Conservation (phyloP, 2,797 vertebrate genomes). For the Aldrovandia affinis region DNA sequence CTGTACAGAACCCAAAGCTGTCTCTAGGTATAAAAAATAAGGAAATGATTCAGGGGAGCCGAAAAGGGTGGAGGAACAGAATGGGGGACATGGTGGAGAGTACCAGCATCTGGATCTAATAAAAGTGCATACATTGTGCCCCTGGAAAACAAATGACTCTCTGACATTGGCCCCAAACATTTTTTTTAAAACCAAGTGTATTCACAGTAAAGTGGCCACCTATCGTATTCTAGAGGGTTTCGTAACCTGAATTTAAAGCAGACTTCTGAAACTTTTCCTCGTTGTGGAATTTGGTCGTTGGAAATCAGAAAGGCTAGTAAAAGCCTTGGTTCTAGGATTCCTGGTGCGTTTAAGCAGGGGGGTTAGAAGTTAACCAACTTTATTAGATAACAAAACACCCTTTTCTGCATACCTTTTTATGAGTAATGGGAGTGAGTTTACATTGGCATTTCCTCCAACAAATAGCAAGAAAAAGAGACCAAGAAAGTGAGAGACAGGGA, state of each 20-base stretch:
- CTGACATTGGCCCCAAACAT: slow-evolving; percentile 35
- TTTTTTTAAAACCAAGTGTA: slow-evolving; percentile 40
- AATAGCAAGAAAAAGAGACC: slow-evolving; percentile 34
- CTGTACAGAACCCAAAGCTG: neutral
- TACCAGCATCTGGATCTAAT: slow-evolving; percentile 58
- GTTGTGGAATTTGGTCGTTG: slow-evolving; percentile 27
- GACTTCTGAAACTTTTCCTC: slow-evolving; percentile 30
- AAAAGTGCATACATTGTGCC: slow-evolving; percentile 52
- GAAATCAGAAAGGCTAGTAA: slow-evolving; percentile 19
- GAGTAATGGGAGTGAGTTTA: slow-evolving; percentile 43
- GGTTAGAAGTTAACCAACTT: slow-evolving; percentile 31
- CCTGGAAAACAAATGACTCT: slow-evolving; percentile 44
- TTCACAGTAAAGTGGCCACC: slow-evolving; percentile 32
- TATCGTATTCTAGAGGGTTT: slow-evolving; percentile 27
- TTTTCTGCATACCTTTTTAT: slow-evolving; percentile 27
- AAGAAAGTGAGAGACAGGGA: neutral
- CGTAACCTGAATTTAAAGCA: slow-evolving; percentile 21
- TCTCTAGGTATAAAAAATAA: slow-evolving; percentile 15
- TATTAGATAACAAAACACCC: slow-evolving; percentile 27
- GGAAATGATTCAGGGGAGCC: slow-evolving; percentile 31
- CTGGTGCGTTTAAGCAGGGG: slow-evolving; percentile 19
- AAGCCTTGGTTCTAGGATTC: slow-evolving; percentile 28
- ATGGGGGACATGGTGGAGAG: slow-evolving; percentile 45
- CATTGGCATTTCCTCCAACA: slow-evolving; percentile 51
- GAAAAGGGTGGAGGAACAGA: slow-evolving; percentile 37